Percentiles rank a stretch among this genome's conserved stretches.
Evolutionary conservation across 1,140 invertebrate genomes (phyloP).

Genomic region (Drosophila littoralis): DNA sequence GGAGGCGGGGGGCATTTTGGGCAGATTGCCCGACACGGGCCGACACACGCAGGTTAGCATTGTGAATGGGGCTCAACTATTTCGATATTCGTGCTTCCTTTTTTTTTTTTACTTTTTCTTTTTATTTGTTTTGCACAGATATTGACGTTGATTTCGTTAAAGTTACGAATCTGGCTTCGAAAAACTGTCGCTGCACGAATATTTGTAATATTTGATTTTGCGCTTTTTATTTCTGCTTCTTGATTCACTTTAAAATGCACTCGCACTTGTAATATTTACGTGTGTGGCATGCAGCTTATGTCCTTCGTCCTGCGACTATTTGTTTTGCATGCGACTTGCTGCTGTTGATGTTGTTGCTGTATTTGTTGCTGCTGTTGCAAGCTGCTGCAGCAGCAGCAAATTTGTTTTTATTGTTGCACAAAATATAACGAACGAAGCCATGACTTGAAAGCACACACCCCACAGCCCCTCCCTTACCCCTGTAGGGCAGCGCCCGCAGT

Average conservation of each 20-base stretch:
- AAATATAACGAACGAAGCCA: slow-evolving; percentile 51
- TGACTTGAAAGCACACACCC: slow-evolving; percentile 34
- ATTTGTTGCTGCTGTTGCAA: slow-evolving; percentile 28
- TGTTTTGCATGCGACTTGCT: slow-evolving; percentile 24
- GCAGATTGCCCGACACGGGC: slow-evolving; percentile 82
- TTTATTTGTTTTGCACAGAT: slow-evolving; percentile 14
- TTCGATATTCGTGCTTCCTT: slow-evolving; percentile 28
- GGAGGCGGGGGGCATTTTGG: slow-evolving; percentile 78
- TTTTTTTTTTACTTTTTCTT: neutral
- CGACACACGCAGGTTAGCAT: slow-evolving; percentile 84
- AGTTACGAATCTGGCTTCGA: slow-evolving; percentile 6
- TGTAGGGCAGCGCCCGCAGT: slow-evolving; percentile 28
- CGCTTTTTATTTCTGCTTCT: slow-evolving; percentile 5
- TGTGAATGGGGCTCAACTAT: slow-evolving; percentile 45
- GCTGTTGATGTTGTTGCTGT: slow-evolving; percentile 8
- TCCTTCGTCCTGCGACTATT: slow-evolving; percentile 37
- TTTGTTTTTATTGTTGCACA: slow-evolving; percentile 54
- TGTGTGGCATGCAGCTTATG: slow-evolving; percentile 28
- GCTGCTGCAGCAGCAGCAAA: slow-evolving; percentile 30
- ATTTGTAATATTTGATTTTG: slow-evolving; percentile 4
- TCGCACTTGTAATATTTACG: slow-evolving; percentile 31
- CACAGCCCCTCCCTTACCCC: neutral
- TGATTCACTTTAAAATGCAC: slow-evolving; percentile 57
- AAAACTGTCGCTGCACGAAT: neutral
- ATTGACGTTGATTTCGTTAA: slow-evolving; percentile 37